Conservation (phyloP, 2,113 vertebrate genomes). For the Tetrao urogallus region DNA sequence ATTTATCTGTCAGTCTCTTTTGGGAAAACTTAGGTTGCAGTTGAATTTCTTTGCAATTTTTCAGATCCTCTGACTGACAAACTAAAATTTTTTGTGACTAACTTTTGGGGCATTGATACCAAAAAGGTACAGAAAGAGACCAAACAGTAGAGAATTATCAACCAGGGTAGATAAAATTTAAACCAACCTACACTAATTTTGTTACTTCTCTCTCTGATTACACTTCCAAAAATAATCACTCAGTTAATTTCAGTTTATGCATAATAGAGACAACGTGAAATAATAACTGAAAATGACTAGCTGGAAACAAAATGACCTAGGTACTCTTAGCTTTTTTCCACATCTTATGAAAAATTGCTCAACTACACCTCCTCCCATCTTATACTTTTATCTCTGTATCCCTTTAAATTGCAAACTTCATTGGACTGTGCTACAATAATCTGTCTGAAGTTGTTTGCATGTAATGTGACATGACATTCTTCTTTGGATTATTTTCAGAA, state of each 20-base stretch:
- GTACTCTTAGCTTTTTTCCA: background rate
- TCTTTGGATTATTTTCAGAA: background rate
- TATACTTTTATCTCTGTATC: background rate
- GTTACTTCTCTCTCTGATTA: background rate
- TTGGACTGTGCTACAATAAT: background rate
- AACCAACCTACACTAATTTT: background rate
- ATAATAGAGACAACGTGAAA: background rate
- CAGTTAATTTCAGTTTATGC: background rate
- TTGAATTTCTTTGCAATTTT: background rate
- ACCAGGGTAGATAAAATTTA: background rate
- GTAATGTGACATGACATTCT: rapidly evolving
- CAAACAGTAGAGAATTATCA: background rate
- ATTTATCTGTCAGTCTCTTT: background rate
- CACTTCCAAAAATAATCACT: background rate
- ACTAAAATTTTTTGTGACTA: background rate
- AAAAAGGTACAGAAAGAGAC: background rate
- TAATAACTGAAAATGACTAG: background rate
- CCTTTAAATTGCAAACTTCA: background rate
- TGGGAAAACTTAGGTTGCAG: background rate
- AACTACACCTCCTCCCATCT: background rate
- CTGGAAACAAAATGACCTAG: background rate
- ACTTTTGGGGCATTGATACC: background rate
- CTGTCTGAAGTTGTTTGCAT: background rate
- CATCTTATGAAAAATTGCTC: background rate
- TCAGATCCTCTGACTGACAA: background rate